These are phyloP conservation scores for Promerops cafer DNA, from an alignment of 2,113 vertebrate genomes.

Conservation along the genomic window DNA sequence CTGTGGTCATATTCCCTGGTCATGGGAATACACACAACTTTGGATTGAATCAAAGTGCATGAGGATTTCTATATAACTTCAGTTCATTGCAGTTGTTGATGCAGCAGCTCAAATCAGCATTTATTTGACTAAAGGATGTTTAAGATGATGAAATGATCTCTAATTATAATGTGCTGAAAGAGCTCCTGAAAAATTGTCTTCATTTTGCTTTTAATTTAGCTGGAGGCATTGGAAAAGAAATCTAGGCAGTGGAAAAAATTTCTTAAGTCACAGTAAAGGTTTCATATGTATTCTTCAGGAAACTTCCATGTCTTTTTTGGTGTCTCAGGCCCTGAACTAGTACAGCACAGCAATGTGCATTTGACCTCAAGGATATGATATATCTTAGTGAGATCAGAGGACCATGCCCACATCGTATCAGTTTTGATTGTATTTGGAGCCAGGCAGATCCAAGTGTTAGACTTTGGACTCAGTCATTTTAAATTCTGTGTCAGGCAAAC, in stretches of 20 bases:
- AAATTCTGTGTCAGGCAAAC: not conserved
- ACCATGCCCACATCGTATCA: fast-evolving
- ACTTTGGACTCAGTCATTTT: not conserved
- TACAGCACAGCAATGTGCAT: not conserved
- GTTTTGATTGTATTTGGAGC: not conserved
- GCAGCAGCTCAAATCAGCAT: not conserved
- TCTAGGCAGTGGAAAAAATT: not conserved
- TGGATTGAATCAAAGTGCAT: not conserved
- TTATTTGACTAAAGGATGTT: constrained; percentile 22
- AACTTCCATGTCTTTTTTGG: not conserved
- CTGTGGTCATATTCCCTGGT: not conserved
- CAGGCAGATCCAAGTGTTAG: not conserved
- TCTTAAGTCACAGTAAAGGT: not conserved
- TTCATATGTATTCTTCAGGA: not conserved
- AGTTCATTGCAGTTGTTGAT: not conserved
- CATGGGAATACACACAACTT: not conserved
- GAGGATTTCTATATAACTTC: not conserved
- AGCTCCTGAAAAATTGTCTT: not conserved
- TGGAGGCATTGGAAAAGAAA: constrained; percentile 40
- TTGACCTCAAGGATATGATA: fast-evolving
- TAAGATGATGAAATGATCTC: not conserved
- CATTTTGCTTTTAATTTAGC: constrained; percentile 39
- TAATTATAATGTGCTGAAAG: constrained; percentile 50
- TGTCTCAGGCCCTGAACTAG: not conserved
- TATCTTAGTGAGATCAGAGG: not conserved